A percentile compares a stretch with the other conserved stretches of the same genome.
Conservation (phyloP, 1,140 invertebrate genomes). For the Aphidius gifuensis region DNA sequence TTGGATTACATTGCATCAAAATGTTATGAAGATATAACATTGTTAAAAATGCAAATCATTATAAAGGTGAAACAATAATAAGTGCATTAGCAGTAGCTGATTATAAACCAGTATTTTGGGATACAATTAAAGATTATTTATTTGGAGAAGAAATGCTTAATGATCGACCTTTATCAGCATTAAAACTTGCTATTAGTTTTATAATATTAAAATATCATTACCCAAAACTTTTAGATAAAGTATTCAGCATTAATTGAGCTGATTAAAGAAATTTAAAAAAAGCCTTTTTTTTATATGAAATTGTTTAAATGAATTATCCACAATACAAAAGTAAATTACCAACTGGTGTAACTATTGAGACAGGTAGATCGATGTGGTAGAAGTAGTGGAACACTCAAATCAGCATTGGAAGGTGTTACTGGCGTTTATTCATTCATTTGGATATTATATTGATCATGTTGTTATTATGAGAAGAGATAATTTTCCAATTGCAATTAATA, state of each 20-base stretch:
- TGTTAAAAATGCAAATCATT: conserved; percentile 36
- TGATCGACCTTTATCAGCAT: conserved; percentile 38
- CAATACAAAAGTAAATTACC: no score
- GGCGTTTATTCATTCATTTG: neutral
- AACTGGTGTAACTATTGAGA: no score
- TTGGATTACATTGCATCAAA: conserved; percentile 57
- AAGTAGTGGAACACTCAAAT: no score
- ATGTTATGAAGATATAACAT: conserved; percentile 43
- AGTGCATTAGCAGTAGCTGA: conserved; percentile 57
- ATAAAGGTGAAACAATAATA: conserved; percentile 51
- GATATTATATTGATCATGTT: conserved; percentile 53
- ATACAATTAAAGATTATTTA: conserved; percentile 45
- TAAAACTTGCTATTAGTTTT: conserved; percentile 54
- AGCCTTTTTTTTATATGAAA: no score
- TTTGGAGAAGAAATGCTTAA: conserved; percentile 45
- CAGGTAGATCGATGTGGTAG: no score
- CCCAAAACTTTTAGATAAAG: conserved; percentile 51
- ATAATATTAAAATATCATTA: conserved; percentile 58
- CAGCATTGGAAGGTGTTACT: no score
- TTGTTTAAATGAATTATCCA: no score
- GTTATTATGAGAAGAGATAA: conserved; percentile 56
- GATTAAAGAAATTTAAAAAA: no score
- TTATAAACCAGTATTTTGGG: conserved; percentile 60
- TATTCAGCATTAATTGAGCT: no score
- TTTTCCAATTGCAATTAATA: conserved; percentile 51